These are phyloP conservation scores for Isurus oxyrinchus DNA, from an alignment of 2,113 vertebrate species.

Conservation along the genomic window DNA sequence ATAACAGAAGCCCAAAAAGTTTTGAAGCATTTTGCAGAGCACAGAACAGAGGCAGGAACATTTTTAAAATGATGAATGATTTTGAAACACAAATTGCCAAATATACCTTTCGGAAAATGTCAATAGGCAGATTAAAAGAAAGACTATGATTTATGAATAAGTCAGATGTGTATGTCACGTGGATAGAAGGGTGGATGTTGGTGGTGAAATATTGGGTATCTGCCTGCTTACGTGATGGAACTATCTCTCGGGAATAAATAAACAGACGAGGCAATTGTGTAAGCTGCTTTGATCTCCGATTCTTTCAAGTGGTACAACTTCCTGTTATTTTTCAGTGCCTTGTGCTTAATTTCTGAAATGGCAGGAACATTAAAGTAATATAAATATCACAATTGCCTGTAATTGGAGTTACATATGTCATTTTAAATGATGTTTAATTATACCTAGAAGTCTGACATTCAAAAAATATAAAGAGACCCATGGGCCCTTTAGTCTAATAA, in stretches of 20 bases:
- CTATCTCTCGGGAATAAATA: neutral
- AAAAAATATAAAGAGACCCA: neutral
- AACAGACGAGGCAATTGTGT: neutral
- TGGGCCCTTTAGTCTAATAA: neutral
- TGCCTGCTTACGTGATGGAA: neutral
- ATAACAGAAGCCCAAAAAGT: neutral
- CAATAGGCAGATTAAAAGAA: neutral
- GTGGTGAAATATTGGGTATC: neutral
- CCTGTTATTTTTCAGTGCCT: conserved; percentile 8
- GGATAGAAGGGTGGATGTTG: neutral
- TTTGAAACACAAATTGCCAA: neutral
- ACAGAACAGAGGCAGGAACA: neutral
- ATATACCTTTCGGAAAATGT: neutral
- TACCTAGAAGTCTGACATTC: neutral
- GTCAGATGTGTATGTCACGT: neutral
- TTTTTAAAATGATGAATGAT: neutral
- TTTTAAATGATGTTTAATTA: conserved; percentile 2
- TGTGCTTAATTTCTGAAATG: neutral
- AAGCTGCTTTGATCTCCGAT: neutral
- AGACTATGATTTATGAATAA: neutral
- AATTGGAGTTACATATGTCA: neutral
- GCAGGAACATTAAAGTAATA: neutral
- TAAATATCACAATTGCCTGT: conserved; percentile 9
- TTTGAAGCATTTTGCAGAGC: neutral
- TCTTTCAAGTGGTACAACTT: neutral